Base-by-base conservation (phyloP, 1,140 invertebrate genomes). In the Drosophila nigrodunni region DNA sequence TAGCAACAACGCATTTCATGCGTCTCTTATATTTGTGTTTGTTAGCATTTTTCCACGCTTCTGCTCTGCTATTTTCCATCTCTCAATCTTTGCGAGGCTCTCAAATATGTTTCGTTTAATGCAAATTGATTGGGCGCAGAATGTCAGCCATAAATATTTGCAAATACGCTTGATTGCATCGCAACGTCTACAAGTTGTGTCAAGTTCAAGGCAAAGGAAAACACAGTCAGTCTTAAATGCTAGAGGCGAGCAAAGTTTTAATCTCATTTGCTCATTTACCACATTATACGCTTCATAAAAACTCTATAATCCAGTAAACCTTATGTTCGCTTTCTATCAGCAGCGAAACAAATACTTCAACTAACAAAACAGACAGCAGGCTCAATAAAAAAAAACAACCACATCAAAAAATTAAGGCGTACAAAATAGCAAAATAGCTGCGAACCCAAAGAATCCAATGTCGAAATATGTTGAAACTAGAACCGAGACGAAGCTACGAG, bases 81-180 rank as follows among this genome's bases (percentile, higher is more conserved):
- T 55, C 50, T 50, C 46, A 30, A 5, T 30, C 6, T 6, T 60
- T 78, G 59, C 59, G 67, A 47, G 47, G 55, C 71, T 37, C 67
- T 25, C 15, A 59, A 76, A 78, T 76, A 72, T 72, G 65, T 75
- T 71, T 47, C 54, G 49, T 78, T 81, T 90, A 90, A 90, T 90
- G 82, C 82, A 87, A 90, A 90, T 90, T 83, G 87, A 87, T 90
- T 90, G 82, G 79, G 69, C 82, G 79, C 76, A 73, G 70, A 90
- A 78, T 82, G 79, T 82, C 57, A 66, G 62, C 50, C 72, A 82
- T 76, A 90, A 79, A 90, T 86, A 82, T 86, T 80, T 78, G 73
- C 86, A 59, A 70, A 74, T 76, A 76, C 80, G 78, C 77, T 73
- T 78, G 67, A 81, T 78, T 69, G 66, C 80, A 72, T 75, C 55